Base-by-base conservation (phyloP, 2,797 vertebrate species). In the Holocentrus rufus region DNA sequence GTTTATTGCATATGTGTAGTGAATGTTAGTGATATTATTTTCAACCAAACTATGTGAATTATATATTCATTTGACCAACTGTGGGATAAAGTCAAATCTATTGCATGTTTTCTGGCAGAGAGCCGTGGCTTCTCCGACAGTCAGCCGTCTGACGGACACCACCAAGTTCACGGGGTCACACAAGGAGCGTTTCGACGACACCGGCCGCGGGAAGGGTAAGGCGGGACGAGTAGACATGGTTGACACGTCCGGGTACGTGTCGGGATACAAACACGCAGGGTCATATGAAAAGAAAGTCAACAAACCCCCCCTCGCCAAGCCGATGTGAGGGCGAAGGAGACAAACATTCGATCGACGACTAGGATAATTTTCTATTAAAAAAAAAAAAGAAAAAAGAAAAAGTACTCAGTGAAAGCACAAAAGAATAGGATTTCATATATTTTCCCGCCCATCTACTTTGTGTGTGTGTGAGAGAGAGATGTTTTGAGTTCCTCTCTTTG, bases 161-260 rank as follows among this genome's bases (percentile, higher is more conserved):
- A 93, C 91, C 84, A 97, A 96, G 92, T 99, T 98, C 88, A 99
- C 97, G 0, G 97, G 97, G 44, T 98, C 97, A 53, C 97, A 99
- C 93, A 98, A 98, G 90, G 96, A 97, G 90, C 95, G 97, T 4
- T 99, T 99, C 31, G 97, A 99, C 81, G 69, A 93, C 59, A 94
- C 93, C 0, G 98, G 98, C 44, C 95, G 95, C 15, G 98, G 97
- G 77, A 97, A 95, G 90, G 97, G 97, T 77, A 97, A 93, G 90
- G 96, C 97, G 0, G 97, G 97, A 17, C 94, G 97, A 3, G 96
- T 98, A 76, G 97, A 99, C 80, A 72, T 97, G 85, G 95, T 96
- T 79, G 96, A 99, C 82, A 93, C 91, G 18, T 97, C 96, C 0
- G 98, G 98, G 87, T 98, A 98, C 4, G 97, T 99, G 82, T 93